These are phyloP conservation scores for Acanthosepion lycidas DNA, from an alignment of 2,888 invertebrate genomes.

Conservation along the genomic window DNA sequence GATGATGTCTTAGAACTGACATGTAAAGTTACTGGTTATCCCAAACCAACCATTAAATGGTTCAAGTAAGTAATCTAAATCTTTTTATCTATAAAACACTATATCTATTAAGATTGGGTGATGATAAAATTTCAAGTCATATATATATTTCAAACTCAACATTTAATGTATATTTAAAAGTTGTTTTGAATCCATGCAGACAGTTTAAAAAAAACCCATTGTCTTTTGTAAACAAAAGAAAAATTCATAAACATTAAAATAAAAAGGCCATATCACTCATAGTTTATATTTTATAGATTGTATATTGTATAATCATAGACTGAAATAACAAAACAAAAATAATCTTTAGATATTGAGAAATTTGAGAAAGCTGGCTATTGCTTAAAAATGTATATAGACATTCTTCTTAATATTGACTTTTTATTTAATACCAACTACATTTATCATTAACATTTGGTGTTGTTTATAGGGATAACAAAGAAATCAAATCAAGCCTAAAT, in stretches of 20 bases:
- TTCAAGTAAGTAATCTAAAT: conserved; percentile 77
- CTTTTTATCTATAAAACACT: neutral
- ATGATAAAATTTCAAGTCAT: neutral
- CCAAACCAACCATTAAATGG: conserved; percentile 92
- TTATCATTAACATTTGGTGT: neutral
- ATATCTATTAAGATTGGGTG: neutral
- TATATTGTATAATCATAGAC: too few relatives aligned
- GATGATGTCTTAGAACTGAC: conserved; percentile 9
- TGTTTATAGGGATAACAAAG: conserved; percentile 51
- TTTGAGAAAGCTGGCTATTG: too few relatives aligned
- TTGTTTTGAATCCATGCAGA: too few relatives aligned
- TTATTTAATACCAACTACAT: neutral
- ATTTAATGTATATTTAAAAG: neutral
- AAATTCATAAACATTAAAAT: too few relatives aligned
- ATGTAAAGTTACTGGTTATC: conserved; percentile 90
- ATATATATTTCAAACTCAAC: neutral
- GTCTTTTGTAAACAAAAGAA: neutral
- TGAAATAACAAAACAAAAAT: too few relatives aligned
- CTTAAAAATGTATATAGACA: too few relatives aligned
- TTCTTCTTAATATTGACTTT: too few relatives aligned
- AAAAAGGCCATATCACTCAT: too few relatives aligned
- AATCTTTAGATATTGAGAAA: too few relatives aligned
- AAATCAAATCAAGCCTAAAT: conserved; percentile 79
- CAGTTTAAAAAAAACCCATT: neutral
- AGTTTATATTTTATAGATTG: too few relatives aligned